Conservation (phyloP, 2,113 vertebrate genomes). For the Xyrauchen texanus region DNA sequence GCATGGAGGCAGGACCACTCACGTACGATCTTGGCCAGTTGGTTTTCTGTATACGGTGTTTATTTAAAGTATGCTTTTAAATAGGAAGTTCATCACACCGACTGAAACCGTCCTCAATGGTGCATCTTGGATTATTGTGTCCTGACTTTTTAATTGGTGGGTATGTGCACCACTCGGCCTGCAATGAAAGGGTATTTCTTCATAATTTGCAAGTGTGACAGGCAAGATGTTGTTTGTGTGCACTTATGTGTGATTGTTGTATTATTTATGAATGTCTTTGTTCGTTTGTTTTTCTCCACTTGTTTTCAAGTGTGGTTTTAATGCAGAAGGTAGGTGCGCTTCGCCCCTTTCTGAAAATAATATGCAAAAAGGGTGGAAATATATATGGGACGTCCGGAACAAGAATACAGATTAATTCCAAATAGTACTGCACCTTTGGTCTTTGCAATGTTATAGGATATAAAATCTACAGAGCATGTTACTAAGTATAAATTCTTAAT, state of each 20-base stretch:
- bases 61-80: background rate
- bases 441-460: too few species aligned
- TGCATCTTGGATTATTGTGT: background rate
- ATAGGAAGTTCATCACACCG: constrained; percentile 2
- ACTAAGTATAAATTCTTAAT: background rate
- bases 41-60: background rate
- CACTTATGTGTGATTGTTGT: constrained; percentile 45
- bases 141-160: constrained; percentile 25
- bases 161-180: background rate
- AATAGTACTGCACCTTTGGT: background rate
- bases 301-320: constrained; percentile 39
- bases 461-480: too few species aligned
- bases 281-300: constrained; percentile 34
- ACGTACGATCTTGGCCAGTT: background rate
- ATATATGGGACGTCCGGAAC: background rate
- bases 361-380: constrained; percentile 20
- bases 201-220: background rate
- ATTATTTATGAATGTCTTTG: constrained; percentile 57
- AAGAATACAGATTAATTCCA: background rate
- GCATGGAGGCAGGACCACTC: constrained; percentile 12
- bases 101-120: background rate
- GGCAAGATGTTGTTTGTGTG: constrained; percentile 26
- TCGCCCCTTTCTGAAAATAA: constrained; percentile 27
- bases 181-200: too few species aligned
- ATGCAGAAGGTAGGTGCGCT: constrained; percentile 11